phyloP scores from a whole-genome alignment of 2,113 vertebrate species.

The Microtus oregoni region DNA sequence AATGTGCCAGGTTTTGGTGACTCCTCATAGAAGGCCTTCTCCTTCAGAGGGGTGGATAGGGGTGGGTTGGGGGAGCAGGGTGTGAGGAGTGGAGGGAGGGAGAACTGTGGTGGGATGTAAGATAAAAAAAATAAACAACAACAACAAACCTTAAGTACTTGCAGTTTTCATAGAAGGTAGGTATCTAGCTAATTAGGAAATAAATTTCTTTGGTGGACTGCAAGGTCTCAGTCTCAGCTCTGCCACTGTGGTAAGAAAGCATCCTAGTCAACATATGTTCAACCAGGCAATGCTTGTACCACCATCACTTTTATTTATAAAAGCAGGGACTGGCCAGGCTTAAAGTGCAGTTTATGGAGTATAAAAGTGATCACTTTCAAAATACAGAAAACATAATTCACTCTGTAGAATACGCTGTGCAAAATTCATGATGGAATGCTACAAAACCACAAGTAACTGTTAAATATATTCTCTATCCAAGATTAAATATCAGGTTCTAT shows the following conservation, averaged over 20 bases:
- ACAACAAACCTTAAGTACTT: neutral
- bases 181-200: constrained; percentile 5
- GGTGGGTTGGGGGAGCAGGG: no score
- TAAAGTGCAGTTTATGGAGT: neutral
- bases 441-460: neutral
- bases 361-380: constrained; percentile 20
- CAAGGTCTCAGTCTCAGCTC: neutral
- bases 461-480: neutral
- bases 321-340: neutral
- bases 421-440: constrained; percentile 31
- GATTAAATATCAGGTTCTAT: neutral
- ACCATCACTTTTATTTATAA: neutral
- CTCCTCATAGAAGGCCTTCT: no score
- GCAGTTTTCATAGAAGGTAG: constrained; percentile 17
- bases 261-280: neutral
- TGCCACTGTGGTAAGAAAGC: neutral
- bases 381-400: constrained; percentile 12
- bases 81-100: no score
- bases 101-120: no score
- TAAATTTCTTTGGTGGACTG: neutral
- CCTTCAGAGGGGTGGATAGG: no score
- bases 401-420: neutral
- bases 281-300: neutral
- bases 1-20: no score
- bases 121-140: neutral